Evolutionary conservation across 2,797 vertebrate species (phyloP), one percentile per base, ranked within the genome.

Genomic region (Capromys pilorides): DNA sequence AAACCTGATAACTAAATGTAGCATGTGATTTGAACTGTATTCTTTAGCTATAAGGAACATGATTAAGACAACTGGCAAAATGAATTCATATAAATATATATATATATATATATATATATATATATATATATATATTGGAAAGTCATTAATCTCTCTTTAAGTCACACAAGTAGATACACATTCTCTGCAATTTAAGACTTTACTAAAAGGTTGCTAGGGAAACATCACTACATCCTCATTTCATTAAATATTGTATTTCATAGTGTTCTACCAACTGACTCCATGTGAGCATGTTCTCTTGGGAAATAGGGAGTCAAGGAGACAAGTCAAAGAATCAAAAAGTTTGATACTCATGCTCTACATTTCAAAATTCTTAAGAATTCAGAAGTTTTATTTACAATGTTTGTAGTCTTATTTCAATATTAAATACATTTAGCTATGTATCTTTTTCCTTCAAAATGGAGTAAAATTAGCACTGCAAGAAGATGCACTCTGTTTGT

Each of bases 371-470:
- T 80, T 84, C 85, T 91, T 78, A 66, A 86, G 33, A 86, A 88
- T 79, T 49, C 82, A 54, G 54, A 79, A n/a, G 31, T 83, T 91
- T 93, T 88, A 92, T 45, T 69, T 19, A 86, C 6, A 89, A 41
- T 69, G 79, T 57, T 67, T 93, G 73, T 92, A 62, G 39, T 89
- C 24, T 91, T 95, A 89, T 82, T 92, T 94, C 59, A 90, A 41
- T 87, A 90, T 69, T 79, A 93, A 89, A 82, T 62, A 69, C 21
- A 75, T 84, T 94, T 82, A 67, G 93, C 54, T 93, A 8, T 21
- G 77, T n/a, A 62, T 14, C 61, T 89, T 86, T 86, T 93, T 36
- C 11, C 57, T 81, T 97, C 26, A 91, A 89, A 95, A 91, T 41
- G 83, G 78, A 10, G 21, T 75, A 61, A 89, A 96, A 93, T 64